Percentiles rank a stretch among this genome's conserved stretches.
phyloP scores from a whole-genome alignment of 2,113 vertebrate species.

The Malurus elegans region DNA sequence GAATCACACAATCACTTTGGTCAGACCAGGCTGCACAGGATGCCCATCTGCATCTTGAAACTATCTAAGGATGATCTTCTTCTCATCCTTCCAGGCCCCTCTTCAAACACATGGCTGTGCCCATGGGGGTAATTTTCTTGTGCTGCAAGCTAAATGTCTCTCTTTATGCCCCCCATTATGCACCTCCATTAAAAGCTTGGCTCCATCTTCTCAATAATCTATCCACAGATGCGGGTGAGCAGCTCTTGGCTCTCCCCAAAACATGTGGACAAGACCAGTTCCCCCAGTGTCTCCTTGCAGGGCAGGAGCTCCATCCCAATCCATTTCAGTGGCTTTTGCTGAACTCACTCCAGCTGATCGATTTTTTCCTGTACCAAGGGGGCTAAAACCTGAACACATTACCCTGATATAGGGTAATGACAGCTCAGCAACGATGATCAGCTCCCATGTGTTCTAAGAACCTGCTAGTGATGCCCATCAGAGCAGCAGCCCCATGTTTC shows the following conservation, averaged over 20 bases:
- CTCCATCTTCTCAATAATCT: background rate
- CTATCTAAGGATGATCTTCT: background rate
- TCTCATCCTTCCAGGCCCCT: background rate
- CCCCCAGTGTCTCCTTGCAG: background rate
- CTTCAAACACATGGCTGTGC: background rate
- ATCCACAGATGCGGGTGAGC: accelerated
- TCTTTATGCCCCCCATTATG: no score
- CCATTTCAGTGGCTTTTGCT: background rate
- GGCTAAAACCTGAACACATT: accelerated
- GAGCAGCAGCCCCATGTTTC: background rate
- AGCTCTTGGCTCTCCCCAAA: background rate
- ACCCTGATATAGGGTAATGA: background rate
- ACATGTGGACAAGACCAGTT: background rate
- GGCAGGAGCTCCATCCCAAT: background rate
- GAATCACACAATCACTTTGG: background rate
- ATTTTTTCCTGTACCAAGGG: background rate
- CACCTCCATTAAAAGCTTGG: background rate
- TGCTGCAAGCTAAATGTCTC: no score
- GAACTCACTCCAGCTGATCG: background rate
- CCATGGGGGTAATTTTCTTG: background rate
- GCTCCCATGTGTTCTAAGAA: background rate
- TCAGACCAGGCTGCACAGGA: background rate
- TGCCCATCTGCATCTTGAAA: background rate
- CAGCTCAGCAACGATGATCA: background rate
- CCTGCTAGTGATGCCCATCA: background rate